phyloP scores from a whole-genome alignment of 2,113 vertebrate genomes.

The Actenoides lindsayi region DNA sequence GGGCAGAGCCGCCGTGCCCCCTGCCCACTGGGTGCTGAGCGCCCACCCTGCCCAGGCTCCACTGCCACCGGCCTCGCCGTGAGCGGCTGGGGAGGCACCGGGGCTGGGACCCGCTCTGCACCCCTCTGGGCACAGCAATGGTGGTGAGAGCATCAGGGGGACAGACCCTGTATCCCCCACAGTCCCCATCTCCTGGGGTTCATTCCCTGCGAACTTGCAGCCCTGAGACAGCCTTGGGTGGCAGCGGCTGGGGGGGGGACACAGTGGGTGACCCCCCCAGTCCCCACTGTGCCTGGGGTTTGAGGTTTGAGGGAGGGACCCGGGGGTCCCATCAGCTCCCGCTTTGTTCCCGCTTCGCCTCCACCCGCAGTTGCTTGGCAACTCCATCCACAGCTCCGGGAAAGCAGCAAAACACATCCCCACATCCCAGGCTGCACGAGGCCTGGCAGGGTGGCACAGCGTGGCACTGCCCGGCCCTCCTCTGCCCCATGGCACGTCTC shows the following conservation, averaged over 20 bases:
- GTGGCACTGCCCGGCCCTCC: rapidly evolving
- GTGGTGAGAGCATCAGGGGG: background rate
- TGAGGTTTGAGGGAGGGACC: background rate
- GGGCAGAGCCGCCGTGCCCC: background rate
- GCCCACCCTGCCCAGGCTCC: background rate
- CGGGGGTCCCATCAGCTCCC: background rate
- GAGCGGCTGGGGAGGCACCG: background rate
- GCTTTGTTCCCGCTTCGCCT: constrained; percentile 65
- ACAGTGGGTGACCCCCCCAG: rapidly evolving
- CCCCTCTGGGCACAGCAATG: background rate
- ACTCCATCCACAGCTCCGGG: constrained; percentile 59
- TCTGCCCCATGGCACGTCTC: no score
- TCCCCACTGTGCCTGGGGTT: rapidly evolving
- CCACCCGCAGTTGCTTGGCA: constrained; percentile 79
- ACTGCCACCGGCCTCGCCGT: background rate
- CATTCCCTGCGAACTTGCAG: no score
- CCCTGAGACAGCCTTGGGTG: background rate
- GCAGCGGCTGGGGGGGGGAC: rapidly evolving
- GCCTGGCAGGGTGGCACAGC: background rate
- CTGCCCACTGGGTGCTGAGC: background rate
- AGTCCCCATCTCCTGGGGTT: rapidly evolving
- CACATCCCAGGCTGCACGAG: background rate
- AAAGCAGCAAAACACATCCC: background rate
- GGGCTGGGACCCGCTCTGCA: background rate
- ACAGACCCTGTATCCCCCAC: background rate